phyloP scores from a whole-genome alignment of 2,888 invertebrate genomes.

The Amphimallon solstitiale region DNA sequence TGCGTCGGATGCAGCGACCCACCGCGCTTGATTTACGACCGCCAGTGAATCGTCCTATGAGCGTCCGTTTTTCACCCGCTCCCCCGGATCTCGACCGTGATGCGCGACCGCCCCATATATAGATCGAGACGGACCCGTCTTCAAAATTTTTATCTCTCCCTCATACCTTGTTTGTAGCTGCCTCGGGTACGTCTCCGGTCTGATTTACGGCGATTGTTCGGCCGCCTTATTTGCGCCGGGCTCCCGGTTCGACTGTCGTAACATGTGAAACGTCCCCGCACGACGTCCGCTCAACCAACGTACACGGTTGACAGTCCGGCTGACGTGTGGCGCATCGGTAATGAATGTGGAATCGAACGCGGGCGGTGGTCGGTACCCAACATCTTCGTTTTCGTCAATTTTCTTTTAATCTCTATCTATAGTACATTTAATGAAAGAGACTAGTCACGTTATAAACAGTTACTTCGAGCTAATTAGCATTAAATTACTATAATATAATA shows the following conservation, averaged over 20 bases:
- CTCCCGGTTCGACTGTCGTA: constrained; percentile 36
- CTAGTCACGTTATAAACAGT: too few species aligned
- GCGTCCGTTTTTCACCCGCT: constrained; percentile 8
- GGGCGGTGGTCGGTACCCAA: background rate
- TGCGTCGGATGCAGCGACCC: constrained; percentile 36
- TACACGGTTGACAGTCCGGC: constrained; percentile 7
- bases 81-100: constrained; percentile 47
- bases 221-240: constrained; percentile 57
- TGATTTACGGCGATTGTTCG: constrained; percentile 58
- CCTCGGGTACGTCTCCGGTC: constrained; percentile 55
- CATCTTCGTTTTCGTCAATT: background rate
- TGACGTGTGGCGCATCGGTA: constrained; percentile 11
- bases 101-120: constrained; percentile 57
- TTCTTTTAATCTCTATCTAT: too few species aligned
- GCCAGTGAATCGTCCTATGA: background rate
- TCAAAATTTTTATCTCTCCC: constrained; percentile 64
- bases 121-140: constrained; percentile 57
- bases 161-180: constrained; percentile 63
- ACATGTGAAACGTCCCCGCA: constrained; percentile 22
- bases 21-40: constrained; percentile 28
- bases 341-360: background rate
- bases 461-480: too few species aligned
- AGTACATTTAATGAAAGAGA: too few species aligned
- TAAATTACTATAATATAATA: too few species aligned
- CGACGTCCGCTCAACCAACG: constrained; percentile 5